Percentiles rank a stretch among this genome's conserved stretches.
Conservation (phyloP, 2,797 vertebrate genomes). For the Hemitrygon akajei region DNA sequence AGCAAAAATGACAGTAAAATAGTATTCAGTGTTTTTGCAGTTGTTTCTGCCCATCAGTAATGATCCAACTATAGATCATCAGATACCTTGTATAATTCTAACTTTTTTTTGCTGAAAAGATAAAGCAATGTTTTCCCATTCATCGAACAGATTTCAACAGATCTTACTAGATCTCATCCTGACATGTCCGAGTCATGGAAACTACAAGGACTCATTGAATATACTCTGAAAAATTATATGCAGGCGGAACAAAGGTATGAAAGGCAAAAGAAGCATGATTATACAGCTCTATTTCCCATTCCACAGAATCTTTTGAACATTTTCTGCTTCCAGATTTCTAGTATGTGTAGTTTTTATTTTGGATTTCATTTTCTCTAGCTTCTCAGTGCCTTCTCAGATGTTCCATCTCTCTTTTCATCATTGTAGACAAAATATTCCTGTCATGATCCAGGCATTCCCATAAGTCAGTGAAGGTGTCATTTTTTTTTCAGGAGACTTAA, state of each 20-base stretch:
- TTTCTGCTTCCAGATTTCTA: too few relatives aligned
- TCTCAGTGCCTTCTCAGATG: too few relatives aligned
- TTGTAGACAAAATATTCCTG: too few relatives aligned
- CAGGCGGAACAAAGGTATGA: conserved; percentile 76
- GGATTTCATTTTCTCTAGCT: too few relatives aligned
- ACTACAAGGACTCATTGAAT: conserved; percentile 64
- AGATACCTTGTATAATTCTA: not conserved
- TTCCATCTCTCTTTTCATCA: too few relatives aligned
- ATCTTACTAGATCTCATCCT: conserved; percentile 65
- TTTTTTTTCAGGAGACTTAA: too few relatives aligned
- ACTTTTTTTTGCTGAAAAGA: not conserved
- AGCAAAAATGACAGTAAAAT: not conserved
- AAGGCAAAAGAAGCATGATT: not conserved
- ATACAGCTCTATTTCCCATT: too few relatives aligned
- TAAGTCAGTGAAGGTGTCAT: too few relatives aligned
- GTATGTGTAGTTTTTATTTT: too few relatives aligned
- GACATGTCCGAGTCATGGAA: conserved; percentile 63
- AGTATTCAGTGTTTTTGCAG: not conserved
- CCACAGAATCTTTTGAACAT: too few relatives aligned
- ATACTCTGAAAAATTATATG: conserved; percentile 63
- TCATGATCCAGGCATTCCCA: too few relatives aligned
- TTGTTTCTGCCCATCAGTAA: not conserved
- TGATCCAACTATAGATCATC: conserved; percentile 29
- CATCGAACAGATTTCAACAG: conserved; percentile 66
- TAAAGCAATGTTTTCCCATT: conserved; percentile 22